A percentile compares a stretch with the other conserved stretches of the same genome.
Conservation (phyloP, 2,113 vertebrate genomes). For the Morone chrysops region DNA sequence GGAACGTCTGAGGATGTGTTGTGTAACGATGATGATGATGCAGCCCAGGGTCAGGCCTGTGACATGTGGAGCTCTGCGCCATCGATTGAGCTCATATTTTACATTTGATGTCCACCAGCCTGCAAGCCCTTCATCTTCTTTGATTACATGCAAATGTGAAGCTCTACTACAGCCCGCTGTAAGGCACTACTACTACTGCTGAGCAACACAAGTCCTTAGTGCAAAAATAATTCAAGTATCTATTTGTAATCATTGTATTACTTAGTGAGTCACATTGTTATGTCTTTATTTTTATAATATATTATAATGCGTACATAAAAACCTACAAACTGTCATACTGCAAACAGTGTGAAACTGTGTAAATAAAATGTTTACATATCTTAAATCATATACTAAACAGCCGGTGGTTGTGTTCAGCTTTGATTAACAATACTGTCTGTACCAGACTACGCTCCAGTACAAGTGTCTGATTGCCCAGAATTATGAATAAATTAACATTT, state of each 20-base stretch:
- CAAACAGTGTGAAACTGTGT: not conserved
- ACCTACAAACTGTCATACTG: not conserved
- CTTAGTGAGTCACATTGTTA: too few species aligned
- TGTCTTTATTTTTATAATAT: too few species aligned
- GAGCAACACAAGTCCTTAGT: not conserved
- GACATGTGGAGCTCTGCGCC: slow-evolving; percentile 24
- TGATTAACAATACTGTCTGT: slow-evolving; percentile 6
- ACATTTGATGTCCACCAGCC: slow-evolving; percentile 11
- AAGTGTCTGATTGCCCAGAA: slow-evolving; percentile 17
- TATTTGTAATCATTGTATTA: not conserved
- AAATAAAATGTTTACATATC: not conserved
- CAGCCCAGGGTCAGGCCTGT: slow-evolving; percentile 49
- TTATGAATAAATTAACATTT: slow-evolving; percentile 10
- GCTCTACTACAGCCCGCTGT: not conserved
- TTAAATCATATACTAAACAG: not conserved
- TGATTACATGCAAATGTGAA: slow-evolving; percentile 37
- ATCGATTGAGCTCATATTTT: slow-evolving; percentile 35
- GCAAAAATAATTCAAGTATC: not conserved
- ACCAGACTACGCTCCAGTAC: not conserved
- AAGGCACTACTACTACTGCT: not conserved
- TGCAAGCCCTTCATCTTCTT: slow-evolving; percentile 10
- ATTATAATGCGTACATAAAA: not conserved
- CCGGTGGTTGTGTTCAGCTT: not conserved
- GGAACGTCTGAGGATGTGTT: slow-evolving; percentile 66
- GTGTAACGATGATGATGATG: slow-evolving; percentile 64